Percentiles rank a stretch among this genome's conserved stretches.
phyloP scores from a whole-genome alignment of 2,113 vertebrate species.

The Erythrocercus mccallii region DNA sequence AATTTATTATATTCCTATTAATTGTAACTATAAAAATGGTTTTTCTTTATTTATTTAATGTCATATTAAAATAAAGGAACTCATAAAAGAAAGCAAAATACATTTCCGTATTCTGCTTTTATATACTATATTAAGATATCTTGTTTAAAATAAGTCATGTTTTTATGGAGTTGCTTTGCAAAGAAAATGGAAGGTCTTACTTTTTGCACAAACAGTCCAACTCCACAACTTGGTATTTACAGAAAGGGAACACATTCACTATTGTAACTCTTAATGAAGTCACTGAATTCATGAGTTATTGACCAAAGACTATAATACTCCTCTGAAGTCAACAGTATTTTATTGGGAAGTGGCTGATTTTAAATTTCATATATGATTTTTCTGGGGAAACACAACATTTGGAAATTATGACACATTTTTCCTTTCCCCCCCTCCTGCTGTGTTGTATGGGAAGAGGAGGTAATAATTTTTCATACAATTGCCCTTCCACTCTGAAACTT shows the following conservation, averaged over 20 bases:
- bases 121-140: not conserved
- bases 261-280: not conserved
- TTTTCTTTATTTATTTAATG: not conserved
- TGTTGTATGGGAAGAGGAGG: not conserved
- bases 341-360: not conserved
- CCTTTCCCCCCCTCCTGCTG: rapidly evolving
- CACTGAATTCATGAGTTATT: not conserved
- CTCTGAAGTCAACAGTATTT: not conserved
- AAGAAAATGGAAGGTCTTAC: not conserved
- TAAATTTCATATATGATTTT: not conserved
- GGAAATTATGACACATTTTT: not conserved
- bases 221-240: not conserved
- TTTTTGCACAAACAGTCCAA: not conserved
- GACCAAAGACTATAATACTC: not conserved
- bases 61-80: not conserved
- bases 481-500: not conserved
- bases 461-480: not conserved
- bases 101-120: not conserved
- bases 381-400: not conserved
- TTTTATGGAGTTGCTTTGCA: not conserved
- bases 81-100: not conserved
- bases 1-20: not conserved
- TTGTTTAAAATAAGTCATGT: not conserved
- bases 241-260: not conserved
- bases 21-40: not conserved